Evolutionary conservation across 2,113 vertebrate species (phyloP), one percentile per base, ranked within the genome.

Genomic region (Cyanoderma ruficeps): DNA sequence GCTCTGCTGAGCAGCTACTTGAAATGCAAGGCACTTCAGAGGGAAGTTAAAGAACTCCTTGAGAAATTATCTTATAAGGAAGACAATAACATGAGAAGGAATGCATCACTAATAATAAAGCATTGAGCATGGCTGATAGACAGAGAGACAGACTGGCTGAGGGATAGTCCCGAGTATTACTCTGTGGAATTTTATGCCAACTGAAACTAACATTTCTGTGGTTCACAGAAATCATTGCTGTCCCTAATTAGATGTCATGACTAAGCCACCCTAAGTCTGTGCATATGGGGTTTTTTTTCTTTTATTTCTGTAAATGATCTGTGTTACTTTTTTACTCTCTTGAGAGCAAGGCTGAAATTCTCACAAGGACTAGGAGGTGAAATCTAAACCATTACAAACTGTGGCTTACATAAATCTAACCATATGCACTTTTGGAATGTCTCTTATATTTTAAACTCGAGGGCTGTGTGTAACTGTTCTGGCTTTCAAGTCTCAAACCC

Each of bases 331-430:
- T 37, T 87, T 37, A 37, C 75, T 90, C 76, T 93, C 88, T 68
- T 61, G 69, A 79, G 92, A 93, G 53, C 65, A 64, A 90, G 80
- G 65, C 80, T 94, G 49, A 87, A 95, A 65, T n/a, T 89, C 91
- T 94, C 92, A 89, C 57, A 87, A 93, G 86, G 76, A 93, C 83
- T 60, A 70, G 59, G 52, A 95, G 79, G 83, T 88, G 94, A 94
- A 96, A 95, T 90, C 76, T 93, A 96, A 96, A 89, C 64, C 80
- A 87, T 83, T 84, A 53, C 76, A 75, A 90, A 91, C 90, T 83
- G 56, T 13, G n/a, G 72, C 83, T 92, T 89, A 75, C 46, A 87
- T 95, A 93, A 97, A 95, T 87, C 83, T 84, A 86, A 93, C 83
- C 93, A 92, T 87, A 78, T 76, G 76, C 31, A 77, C 76, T 90